These are phyloP conservation scores for Campoplex nolae DNA, from an alignment of 2,888 invertebrate genomes.

Conservation along the genomic window DNA sequence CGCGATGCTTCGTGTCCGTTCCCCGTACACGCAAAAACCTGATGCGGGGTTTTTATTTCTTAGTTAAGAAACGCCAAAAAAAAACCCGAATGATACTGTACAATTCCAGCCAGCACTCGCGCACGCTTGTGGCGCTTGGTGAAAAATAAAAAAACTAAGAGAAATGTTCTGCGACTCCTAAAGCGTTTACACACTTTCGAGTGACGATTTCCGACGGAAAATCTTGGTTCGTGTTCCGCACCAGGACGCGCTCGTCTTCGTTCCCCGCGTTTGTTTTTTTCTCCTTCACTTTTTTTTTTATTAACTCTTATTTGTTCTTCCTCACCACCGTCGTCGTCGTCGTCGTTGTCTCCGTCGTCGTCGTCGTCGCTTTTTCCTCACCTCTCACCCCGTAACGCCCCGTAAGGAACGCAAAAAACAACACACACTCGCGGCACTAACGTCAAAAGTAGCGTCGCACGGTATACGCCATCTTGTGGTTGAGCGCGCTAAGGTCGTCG, in stretches of 20 bases:
- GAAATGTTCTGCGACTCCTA: constrained; percentile 17
- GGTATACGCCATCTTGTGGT: constrained; percentile 78
- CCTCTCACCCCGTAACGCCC: constrained; percentile 47
- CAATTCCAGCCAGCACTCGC: constrained; percentile 15
- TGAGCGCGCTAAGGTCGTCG: constrained; percentile 35
- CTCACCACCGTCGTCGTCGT: constrained; percentile 23
- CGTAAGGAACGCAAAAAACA: constrained; percentile 53
- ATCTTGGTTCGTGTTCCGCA: constrained; percentile 27
- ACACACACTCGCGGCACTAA: constrained; percentile 72
- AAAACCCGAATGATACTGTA: constrained; percentile 18
- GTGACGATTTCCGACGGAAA: constrained; percentile 28
- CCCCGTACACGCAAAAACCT: constrained; percentile 37
- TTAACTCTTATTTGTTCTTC: constrained; percentile 26
- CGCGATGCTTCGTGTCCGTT: constrained; percentile 17
- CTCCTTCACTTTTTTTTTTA: constrained; percentile 23
- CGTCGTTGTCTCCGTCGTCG: constrained; percentile 14
- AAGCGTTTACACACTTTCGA: constrained; percentile 27
- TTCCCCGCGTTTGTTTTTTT: constrained; percentile 22
- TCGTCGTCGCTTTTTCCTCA: constrained; percentile 36
- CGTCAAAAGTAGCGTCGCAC: constrained; percentile 82
- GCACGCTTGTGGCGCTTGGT: constrained; percentile 29
- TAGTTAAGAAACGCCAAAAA: constrained; percentile 2
- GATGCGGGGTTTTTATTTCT: constrained; percentile 11
- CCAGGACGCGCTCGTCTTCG: constrained; percentile 30
- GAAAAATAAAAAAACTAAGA: constrained; percentile 9